phyloP scores from a whole-genome alignment of 2,113 vertebrate genomes.

The Neofelis nebulosa region DNA sequence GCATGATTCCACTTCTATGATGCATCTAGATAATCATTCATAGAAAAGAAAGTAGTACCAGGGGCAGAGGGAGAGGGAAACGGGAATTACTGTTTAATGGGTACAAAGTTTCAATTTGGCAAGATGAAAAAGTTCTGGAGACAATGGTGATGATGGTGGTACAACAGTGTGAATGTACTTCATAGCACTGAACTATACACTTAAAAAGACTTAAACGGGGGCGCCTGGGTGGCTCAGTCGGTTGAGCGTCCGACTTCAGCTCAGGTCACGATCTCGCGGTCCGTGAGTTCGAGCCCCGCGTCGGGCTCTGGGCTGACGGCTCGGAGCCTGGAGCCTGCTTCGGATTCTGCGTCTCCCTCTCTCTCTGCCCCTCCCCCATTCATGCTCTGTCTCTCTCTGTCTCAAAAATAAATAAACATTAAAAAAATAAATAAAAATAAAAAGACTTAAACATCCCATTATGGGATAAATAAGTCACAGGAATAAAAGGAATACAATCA shows the following conservation, averaged over 20 bases:
- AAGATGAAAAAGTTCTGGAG: neutral
- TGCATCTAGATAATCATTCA: neutral
- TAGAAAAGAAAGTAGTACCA: neutral
- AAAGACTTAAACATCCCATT: neutral
- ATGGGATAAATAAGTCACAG: neutral
- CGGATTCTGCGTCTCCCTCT: no score
- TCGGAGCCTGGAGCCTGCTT: no score
- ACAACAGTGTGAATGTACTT: neutral
- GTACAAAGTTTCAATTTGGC: neutral
- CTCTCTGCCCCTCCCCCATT: no score
- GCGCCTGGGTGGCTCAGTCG: no score
- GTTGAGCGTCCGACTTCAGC: no score
- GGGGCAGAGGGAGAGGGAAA: neutral
- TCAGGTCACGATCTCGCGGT: no score
- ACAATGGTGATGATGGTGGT: no score
- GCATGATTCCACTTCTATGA: neutral
- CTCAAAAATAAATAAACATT: no score
- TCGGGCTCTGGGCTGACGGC: no score
- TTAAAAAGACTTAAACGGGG: neutral
- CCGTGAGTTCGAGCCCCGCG: no score
- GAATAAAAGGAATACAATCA: neutral
- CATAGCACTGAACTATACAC: neutral
- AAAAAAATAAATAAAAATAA: no score
- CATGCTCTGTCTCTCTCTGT: no score
- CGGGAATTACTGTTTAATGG: neutral